phyloP scores from a whole-genome alignment of 2,113 vertebrate genomes.

The Rhea pennata region DNA sequence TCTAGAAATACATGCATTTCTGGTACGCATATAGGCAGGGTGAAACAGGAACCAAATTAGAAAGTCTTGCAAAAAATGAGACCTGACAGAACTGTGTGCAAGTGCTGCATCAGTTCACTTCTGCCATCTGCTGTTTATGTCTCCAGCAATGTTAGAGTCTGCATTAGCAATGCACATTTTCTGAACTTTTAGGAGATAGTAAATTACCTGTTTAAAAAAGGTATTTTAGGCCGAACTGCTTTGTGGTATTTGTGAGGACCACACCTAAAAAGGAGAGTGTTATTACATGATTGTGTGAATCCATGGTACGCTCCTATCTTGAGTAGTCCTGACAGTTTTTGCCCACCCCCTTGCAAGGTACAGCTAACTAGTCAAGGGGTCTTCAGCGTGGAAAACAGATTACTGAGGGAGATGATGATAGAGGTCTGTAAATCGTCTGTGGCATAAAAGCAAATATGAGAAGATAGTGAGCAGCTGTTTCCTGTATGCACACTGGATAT shows the following conservation, averaged over 20 bases:
- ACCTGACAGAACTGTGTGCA: background rate
- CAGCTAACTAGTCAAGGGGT: background rate
- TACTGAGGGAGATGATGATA: rapidly evolving
- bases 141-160: background rate
- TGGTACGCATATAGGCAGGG: too few relatives aligned
- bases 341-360: background rate
- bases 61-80: background rate
- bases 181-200: background rate
- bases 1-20: too few relatives aligned
- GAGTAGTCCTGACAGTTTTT: background rate
- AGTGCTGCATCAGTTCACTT: background rate
- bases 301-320: background rate
- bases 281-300: background rate
- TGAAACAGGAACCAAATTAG: too few relatives aligned
- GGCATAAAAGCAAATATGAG: background rate
- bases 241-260: rapidly evolving
- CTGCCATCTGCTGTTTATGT: background rate
- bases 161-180: background rate
- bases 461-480: background rate
- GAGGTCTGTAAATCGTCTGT: background rate
- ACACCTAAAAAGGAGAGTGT: background rate
- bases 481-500: background rate
- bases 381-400: background rate
- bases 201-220: background rate
- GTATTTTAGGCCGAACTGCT: background rate